These are phyloP conservation scores for Micronisus gabar DNA, from an alignment of 2,113 vertebrate genomes.

Conservation along the genomic window DNA sequence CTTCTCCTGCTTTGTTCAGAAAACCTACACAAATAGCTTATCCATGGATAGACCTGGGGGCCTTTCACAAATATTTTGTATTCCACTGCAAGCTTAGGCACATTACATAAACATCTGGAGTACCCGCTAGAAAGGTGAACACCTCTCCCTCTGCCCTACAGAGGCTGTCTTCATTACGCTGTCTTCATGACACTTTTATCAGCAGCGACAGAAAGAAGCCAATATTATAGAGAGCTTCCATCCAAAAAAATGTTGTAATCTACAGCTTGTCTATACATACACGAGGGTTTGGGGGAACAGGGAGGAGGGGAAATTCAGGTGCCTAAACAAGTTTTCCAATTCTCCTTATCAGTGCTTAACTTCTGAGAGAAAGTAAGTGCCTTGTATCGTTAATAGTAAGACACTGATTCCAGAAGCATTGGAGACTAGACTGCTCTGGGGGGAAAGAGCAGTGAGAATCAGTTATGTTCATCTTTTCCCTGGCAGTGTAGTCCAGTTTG, in stretches of 20 bases:
- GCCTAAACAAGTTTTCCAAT: background rate
- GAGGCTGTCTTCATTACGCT: background rate
- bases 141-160: background rate
- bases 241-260: background rate
- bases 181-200: slow-evolving; percentile 12
- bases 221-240: background rate
- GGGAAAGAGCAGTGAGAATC: background rate
- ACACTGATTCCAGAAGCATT: background rate
- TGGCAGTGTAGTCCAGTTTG: background rate
- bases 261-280: background rate
- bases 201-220: background rate
- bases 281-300: accelerated
- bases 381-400: background rate
- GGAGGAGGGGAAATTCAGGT: background rate
- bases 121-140: background rate
- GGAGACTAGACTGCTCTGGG: background rate
- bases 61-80: slow-evolving; percentile 58
- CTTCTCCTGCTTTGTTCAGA: slow-evolving; percentile 47
- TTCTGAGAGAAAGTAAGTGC: background rate
- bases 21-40: slow-evolving; percentile 35
- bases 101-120: slow-evolving; percentile 49
- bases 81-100: slow-evolving; percentile 68
- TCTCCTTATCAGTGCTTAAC: background rate
- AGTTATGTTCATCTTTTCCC: background rate
- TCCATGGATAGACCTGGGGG: background rate